Percentiles rank a stretch among this genome's conserved stretches.
Conservation (phyloP, 2,888 invertebrate genomes). For the Enchytraeus crypticus region DNA sequence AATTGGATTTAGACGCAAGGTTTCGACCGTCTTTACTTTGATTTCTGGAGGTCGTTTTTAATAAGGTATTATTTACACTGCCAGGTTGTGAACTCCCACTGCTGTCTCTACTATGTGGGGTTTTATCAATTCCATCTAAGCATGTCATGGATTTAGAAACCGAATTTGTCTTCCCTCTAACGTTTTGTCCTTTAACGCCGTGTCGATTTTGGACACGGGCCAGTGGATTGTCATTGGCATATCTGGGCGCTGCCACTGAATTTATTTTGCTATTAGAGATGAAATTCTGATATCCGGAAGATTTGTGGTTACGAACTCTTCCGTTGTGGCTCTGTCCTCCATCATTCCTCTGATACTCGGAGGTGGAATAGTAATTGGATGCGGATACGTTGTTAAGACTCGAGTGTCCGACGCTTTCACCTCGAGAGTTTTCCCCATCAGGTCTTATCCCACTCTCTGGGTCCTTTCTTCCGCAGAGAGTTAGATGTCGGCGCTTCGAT, state of each 20-base stretch:
- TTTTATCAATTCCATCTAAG: not conserved
- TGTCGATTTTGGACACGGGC: no score
- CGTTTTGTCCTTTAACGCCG: no score
- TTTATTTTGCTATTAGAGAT: no score
- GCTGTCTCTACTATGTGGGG: not conserved
- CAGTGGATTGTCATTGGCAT: not conserved
- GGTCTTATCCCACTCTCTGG: not conserved
- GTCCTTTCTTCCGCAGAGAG: conserved; percentile 10
- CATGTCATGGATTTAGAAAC: not conserved
- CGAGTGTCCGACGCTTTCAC: no score
- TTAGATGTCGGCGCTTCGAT: conserved; percentile 16
- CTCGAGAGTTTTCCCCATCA: not conserved
- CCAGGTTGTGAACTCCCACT: not conserved
- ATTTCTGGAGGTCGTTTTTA: no score
- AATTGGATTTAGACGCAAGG: no score
- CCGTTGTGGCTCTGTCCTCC: no score
- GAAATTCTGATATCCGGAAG: not conserved
- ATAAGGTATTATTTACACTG: no score
- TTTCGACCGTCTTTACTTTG: no score
- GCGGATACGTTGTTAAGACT: no score
- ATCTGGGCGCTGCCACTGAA: not conserved
- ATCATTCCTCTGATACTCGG: no score
- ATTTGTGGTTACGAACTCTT: not conserved
- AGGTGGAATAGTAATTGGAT: no score
- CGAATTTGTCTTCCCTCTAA: not conserved